phyloP scores from a whole-genome alignment of 2,888 invertebrate species.

The Alviniconcha strummeri region DNA sequence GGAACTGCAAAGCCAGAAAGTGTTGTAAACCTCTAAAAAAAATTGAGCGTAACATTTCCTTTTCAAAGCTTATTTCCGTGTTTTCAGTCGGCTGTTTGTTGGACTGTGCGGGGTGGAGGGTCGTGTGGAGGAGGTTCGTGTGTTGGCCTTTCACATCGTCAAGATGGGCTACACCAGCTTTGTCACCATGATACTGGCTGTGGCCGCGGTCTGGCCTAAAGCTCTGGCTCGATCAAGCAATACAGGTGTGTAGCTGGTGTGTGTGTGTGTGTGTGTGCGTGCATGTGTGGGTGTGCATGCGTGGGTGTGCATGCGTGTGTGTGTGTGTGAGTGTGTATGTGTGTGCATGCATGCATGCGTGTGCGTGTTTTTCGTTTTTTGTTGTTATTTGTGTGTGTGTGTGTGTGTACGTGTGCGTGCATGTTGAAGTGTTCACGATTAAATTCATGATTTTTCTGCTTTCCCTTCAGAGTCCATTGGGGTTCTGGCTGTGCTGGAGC shows the following conservation, averaged over 20 bases:
- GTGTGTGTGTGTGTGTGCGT: too few relatives aligned
- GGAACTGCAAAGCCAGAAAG: too few relatives aligned
- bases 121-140: constrained; percentile 18
- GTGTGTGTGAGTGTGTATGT: neutral
- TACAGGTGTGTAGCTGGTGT: constrained; percentile 3
- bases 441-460: too few relatives aligned
- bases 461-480: neutral
- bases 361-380: neutral
- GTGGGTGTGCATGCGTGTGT: neutral
- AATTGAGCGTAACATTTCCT: too few relatives aligned
- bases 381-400: neutral
- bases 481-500: constrained; percentile 15
- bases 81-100: constrained; percentile 25
- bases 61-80: too few relatives aligned
- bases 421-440: neutral
- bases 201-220: constrained; percentile 24
- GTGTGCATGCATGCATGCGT: neutral
- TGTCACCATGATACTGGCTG: constrained; percentile 12
- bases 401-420: neutral
- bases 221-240: neutral
- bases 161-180: neutral
- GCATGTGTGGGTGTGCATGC: neutral
- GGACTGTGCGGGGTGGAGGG: constrained; percentile 26
- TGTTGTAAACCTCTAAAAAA: too few relatives aligned
- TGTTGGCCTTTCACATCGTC: constrained; percentile 19